These are phyloP conservation scores for Gymnopithys bicolor DNA, from an alignment of 2,797 vertebrate species.

Conservation along the genomic window DNA sequence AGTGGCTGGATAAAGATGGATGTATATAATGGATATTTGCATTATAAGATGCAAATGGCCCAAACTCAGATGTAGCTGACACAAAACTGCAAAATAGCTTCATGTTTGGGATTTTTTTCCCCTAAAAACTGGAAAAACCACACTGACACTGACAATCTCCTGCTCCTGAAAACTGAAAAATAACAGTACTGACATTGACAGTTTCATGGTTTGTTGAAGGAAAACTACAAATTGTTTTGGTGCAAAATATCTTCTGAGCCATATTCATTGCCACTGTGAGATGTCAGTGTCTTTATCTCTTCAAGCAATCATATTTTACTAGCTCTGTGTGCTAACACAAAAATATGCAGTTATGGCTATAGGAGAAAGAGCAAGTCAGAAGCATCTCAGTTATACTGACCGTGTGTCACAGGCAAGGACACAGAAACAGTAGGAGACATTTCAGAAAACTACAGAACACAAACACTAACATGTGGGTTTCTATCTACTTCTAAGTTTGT, in stretches of 20 bases:
- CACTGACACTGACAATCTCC: neutral
- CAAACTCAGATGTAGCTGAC: neutral
- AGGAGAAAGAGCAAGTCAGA: neutral
- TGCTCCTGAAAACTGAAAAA: neutral
- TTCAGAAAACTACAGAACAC: neutral
- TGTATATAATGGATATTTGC: neutral
- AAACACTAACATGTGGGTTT: fast-evolving
- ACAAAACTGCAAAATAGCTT: neutral
- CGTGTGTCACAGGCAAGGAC: neutral
- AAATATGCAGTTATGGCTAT: neutral
- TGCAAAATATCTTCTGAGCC: neutral
- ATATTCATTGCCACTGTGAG: fast-evolving
- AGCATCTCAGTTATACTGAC: neutral
- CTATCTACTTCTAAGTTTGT: neutral
- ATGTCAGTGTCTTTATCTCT: neutral
- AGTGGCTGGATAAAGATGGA: neutral
- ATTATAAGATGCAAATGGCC: neutral
- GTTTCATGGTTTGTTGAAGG: neutral
- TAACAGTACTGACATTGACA: neutral
- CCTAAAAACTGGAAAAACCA: neutral
- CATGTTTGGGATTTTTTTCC: neutral
- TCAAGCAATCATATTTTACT: neutral
- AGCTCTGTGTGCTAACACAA: neutral
- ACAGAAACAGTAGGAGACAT: neutral
- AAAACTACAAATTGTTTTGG: neutral